Evolutionary conservation across 2,113 vertebrate species (phyloP).

Genomic region (Vulpes vulpes): DNA sequence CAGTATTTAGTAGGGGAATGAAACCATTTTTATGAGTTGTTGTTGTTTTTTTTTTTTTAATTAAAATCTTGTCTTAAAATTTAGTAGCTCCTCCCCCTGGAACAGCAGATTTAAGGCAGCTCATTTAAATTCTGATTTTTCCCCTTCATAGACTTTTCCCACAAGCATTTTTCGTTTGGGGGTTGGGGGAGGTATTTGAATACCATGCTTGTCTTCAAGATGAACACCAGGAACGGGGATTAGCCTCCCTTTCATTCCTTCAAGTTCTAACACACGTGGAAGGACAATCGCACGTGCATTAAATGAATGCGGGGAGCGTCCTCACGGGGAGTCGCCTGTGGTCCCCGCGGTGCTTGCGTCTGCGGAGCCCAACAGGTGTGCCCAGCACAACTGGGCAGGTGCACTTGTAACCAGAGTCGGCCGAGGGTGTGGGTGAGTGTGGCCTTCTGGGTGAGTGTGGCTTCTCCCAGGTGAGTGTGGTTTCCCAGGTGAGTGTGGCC

Average conservation of each 20-base stretch:
- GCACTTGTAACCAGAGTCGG: no score
- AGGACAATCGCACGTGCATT: neutral
- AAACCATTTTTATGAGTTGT: neutral
- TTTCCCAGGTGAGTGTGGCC: no score
- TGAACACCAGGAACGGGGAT: neutral
- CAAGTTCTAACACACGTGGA: neutral
- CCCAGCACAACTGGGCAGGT: no score
- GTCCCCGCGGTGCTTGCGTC: neutral
- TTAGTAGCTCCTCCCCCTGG: neutral
- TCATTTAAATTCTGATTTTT: slow-evolving; percentile 29
- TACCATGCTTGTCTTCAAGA: neutral
- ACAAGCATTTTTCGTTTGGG: neutral
- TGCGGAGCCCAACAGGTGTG: neutral
- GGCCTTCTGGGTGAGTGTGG: no score
- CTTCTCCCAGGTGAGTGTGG: no score
- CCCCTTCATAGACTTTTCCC: neutral
- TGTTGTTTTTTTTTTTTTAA: neutral
- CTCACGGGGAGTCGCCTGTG: neutral
- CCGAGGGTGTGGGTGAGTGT: no score
- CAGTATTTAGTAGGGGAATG: neutral
- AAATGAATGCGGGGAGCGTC: neutral
- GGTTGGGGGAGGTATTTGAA: neutral
- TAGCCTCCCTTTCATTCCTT: neutral
- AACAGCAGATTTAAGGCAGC: slow-evolving; percentile 15
- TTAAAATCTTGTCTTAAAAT: neutral